Conservation (phyloP, 2,888 invertebrate genomes). For the Drosophila acutilabella region DNA sequence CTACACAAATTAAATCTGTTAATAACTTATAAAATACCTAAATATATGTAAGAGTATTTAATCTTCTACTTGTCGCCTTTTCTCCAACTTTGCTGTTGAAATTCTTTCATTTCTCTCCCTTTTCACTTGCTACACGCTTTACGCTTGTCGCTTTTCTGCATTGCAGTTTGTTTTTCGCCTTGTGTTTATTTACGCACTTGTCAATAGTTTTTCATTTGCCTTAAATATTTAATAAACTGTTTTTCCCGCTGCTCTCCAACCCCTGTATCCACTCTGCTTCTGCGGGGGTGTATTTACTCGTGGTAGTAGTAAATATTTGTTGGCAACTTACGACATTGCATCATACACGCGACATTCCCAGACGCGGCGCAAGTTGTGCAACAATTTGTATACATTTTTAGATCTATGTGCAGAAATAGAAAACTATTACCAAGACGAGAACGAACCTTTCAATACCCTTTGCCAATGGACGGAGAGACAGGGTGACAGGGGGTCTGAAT, state of each 20-base stretch:
- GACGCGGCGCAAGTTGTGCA: constrained; percentile 77
- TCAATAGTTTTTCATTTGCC: constrained; percentile 50
- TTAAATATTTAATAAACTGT: constrained; percentile 44
- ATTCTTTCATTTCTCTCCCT: constrained; percentile 9
- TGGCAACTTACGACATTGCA: constrained; percentile 70
- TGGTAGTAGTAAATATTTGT: constrained; percentile 51
- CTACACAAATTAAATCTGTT: not conserved
- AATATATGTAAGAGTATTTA: constrained; percentile 3
- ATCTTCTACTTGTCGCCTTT: not conserved
- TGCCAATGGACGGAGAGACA: constrained; percentile 35
- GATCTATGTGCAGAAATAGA: constrained; percentile 51
- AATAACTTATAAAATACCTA: not conserved
- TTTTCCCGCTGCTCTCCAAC: not conserved
- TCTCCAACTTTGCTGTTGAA: constrained; percentile 16
- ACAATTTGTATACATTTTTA: constrained; percentile 64
- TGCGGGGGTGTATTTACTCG: constrained; percentile 40
- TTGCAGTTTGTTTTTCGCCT: constrained; percentile 23
- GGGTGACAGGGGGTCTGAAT: constrained; percentile 34
- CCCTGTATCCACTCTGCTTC: too few relatives aligned
- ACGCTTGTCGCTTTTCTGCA: constrained; percentile 1
- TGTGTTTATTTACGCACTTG: constrained; percentile 57
- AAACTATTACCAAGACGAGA: constrained; percentile 17
- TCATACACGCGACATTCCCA: constrained; percentile 77
- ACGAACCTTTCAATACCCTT: constrained; percentile 58
- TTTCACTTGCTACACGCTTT: constrained; percentile 12